Evolutionary conservation across 1,140 invertebrate genomes (phyloP).

Genomic region (Anthonomus grandis): DNA sequence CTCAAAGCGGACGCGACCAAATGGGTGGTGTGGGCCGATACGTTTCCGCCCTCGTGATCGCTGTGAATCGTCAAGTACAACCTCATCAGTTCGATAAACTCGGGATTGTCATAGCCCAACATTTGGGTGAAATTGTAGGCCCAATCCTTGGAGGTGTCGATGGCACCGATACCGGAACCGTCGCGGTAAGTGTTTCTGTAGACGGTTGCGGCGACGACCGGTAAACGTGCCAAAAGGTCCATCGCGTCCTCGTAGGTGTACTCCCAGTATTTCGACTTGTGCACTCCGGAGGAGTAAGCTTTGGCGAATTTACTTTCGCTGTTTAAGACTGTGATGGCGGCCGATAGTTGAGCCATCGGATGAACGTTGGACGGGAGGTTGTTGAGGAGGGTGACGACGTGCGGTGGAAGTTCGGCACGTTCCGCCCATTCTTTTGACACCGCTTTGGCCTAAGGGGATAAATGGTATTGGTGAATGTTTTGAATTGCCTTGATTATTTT

Average conservation of each 20-base stretch:
- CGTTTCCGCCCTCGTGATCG: conserved; percentile 88
- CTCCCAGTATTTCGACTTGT: conserved; percentile 85
- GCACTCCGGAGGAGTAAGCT: conserved; percentile 76
- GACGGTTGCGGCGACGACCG: conserved; percentile 85
- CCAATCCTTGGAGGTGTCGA: conserved; percentile 83
- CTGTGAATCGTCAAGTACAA: conserved; percentile 90
- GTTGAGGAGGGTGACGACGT: conserved; percentile 87
- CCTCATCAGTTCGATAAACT: conserved; percentile 82
- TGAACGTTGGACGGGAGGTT: conserved; percentile 80
- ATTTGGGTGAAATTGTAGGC: conserved; percentile 79
- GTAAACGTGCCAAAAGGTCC: conserved; percentile 86
- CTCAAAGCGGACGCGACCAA: conserved; percentile 86
- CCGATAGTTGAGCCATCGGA: conserved; percentile 86
- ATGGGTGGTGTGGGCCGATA: conserved; percentile 83
- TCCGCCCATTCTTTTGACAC: conserved; percentile 83
- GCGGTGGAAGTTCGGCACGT: conserved; percentile 75
- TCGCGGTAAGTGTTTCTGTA: conserved; percentile 77
- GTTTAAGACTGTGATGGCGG: conserved; percentile 79
- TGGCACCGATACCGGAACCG: conserved; percentile 71
- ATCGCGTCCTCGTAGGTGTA: conserved; percentile 81
- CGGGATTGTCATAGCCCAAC: conserved; percentile 75
- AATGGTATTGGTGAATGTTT: too few species aligned
- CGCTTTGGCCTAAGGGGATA: conserved; percentile 55
- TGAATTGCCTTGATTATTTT: too few species aligned
- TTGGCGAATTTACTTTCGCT: conserved; percentile 84